Evolutionary conservation across 64 coral and sea anemone species (phyloP), one percentile per base, ranked within the genome.

Genomic region (Montipora capricornis): DNA sequence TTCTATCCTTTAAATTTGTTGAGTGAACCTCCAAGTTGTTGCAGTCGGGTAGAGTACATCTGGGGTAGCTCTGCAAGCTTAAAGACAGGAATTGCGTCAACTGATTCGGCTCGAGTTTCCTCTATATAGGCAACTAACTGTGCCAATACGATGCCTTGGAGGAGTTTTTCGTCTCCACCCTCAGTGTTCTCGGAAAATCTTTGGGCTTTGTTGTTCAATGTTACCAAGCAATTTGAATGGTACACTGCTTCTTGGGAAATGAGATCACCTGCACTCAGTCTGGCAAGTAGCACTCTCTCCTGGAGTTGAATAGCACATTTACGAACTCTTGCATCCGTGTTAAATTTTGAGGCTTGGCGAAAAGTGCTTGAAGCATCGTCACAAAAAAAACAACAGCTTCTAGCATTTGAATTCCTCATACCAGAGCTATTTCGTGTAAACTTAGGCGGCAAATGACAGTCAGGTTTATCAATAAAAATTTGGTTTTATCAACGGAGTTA

Each of bases 181-280:
- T 46, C 70, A 45, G 66, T 48, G 4, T 66, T 50, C 44, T 85
- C 24, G 11, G 12, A 29, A 68, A 59, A 17, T 73, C 79, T 26
- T 17, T 60, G 22, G 5, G 78, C 68, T 79, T 45, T 88, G 48
- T 90, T 94, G 20, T 94, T 89, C 46, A 94, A 44, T 16, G 48
- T 44, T 45, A 82, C 86, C 51, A 94, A 71, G 37, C 87, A 94
- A 19, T 94, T 89, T 48, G 68, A 13, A 49, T 94, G 86, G 66
- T 94, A 94, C 15, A 89, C 69, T 6, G 80, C 87, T 15, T 94
- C 93, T n/a, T 89, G 93, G 20, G 93, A 80, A 37, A 94, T 89
- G 44, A 89, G 61, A 89, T 94, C 87, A 61, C 87, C 93, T 1
- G 75, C 78, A 76, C 93, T 89, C 16, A 94, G 69, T 89, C 89